Conservation (phyloP, 2,113 vertebrate genomes). For the Kryptolebias marmoratus region DNA sequence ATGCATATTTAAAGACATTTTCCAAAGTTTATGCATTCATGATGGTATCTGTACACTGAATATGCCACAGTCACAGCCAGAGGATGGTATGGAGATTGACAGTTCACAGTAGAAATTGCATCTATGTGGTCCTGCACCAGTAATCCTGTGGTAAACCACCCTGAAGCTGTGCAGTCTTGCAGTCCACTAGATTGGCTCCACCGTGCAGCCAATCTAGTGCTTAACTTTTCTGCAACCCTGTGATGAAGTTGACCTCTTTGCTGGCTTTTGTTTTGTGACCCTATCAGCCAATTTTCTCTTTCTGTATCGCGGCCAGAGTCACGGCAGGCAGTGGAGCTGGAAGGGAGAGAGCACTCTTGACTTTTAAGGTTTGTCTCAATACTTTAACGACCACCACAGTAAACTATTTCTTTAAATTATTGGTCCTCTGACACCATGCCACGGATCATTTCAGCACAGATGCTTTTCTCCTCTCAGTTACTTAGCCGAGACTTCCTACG, state of each 20-base stretch:
- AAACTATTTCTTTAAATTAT: conserved; percentile 45
- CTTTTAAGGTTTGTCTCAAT: conserved; percentile 46
- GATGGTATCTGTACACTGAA: conserved; percentile 9
- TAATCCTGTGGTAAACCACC: conserved; percentile 57
- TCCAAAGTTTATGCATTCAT: conserved; percentile 5
- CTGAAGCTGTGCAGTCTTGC: no score
- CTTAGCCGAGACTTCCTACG: background rate
- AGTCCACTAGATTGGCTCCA: no score
- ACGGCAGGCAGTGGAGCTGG: conserved; percentile 34
- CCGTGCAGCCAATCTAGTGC: conserved; percentile 41
- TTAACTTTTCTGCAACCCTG: conserved; percentile 39
- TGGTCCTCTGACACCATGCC: conserved; percentile 33
- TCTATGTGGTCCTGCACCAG: conserved; percentile 34
- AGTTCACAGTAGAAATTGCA: conserved; percentile 36
- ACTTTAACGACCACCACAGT: conserved; percentile 32
- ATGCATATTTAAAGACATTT: background rate
- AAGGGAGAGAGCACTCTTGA: conserved; percentile 24
- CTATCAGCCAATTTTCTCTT: conserved; percentile 39
- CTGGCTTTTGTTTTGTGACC: conserved; percentile 57
- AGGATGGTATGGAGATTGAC: conserved; percentile 14
- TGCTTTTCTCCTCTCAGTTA: conserved; percentile 38
- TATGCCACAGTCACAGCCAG: conserved; percentile 15
- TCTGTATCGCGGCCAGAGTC: conserved; percentile 22
- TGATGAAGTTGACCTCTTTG: conserved; percentile 54
- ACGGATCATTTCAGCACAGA: conserved; percentile 37